phyloP scores from a whole-genome alignment of 2,113 vertebrate genomes.

The Cebus imitator region DNA sequence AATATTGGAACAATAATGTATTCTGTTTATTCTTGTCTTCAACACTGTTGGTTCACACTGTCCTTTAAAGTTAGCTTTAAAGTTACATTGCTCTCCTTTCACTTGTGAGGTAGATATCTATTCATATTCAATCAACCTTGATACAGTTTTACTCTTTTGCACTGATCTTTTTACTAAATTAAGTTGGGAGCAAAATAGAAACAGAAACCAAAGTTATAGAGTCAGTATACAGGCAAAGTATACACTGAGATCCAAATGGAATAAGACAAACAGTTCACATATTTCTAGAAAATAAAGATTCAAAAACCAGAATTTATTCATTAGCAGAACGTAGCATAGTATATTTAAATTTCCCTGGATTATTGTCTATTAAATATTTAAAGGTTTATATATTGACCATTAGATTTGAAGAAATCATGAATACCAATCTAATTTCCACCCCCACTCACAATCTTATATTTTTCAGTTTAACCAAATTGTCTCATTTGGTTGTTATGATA shows the following conservation, averaged over 20 bases:
- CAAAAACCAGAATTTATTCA: not conserved
- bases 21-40: not conserved
- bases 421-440: not conserved
- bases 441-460: not conserved
- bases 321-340: not conserved
- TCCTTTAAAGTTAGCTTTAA: not conserved
- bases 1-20: not conserved
- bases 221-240: not conserved
- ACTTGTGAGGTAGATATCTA: not conserved
- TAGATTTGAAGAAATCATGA: not conserved
- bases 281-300: not conserved
- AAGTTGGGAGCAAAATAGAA: not conserved
- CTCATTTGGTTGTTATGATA: constrained; percentile 11
- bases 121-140: not conserved
- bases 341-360: not conserved
- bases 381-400: not conserved
- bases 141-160: not conserved
- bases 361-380: not conserved
- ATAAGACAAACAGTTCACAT: not conserved
- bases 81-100: not conserved
- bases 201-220: not conserved
- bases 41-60: not conserved
- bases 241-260: not conserved
- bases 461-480: not conserved
- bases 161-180: not conserved